Evolutionary conservation across 2,888 invertebrate genomes (phyloP).

Genomic region (Dasypogon diadema): DNA sequence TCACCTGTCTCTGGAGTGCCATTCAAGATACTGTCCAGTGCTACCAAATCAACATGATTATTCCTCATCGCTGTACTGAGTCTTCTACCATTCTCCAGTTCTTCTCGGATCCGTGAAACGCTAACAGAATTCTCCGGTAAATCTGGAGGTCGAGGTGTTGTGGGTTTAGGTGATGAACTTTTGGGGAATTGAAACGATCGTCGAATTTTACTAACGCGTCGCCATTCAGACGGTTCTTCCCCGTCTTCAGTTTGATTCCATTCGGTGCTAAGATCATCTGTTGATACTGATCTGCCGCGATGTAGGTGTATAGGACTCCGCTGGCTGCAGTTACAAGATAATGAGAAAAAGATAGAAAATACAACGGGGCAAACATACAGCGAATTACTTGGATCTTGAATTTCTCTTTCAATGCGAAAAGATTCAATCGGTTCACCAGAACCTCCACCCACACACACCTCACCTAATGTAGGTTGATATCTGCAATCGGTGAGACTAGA

Average conservation of each 20-base stretch:
- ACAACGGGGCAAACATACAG: constrained; percentile 30
- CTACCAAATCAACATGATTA: constrained; percentile 71
- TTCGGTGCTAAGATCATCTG: constrained; percentile 71
- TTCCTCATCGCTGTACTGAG: constrained; percentile 71
- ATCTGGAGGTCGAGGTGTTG: constrained; percentile 62
- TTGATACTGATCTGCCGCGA: constrained; percentile 67
- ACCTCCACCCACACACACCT: constrained; percentile 44
- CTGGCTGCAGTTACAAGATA: background rate
- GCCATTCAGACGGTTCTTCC: constrained; percentile 75
- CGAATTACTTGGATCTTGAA: constrained; percentile 36
- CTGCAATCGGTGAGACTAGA: constrained; percentile 47
- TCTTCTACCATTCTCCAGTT: constrained; percentile 71
- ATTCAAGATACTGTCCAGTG: constrained; percentile 70
- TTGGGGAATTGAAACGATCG: constrained; percentile 78
- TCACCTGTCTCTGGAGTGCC: constrained; percentile 55
- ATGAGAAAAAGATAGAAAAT: background rate
- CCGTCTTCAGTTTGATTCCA: constrained; percentile 66
- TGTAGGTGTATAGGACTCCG: constrained; percentile 58
- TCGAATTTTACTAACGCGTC: constrained; percentile 74
- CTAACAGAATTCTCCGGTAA: constrained; percentile 70
- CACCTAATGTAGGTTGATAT: constrained; percentile 38
- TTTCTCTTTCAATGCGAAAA: constrained; percentile 48
- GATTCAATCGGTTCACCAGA: constrained; percentile 15
- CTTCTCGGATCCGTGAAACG: constrained; percentile 71
- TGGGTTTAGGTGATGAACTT: constrained; percentile 59